Evolutionary conservation across 2,888 invertebrate genomes (phyloP).

Genomic region (Euplexia lucipara): DNA sequence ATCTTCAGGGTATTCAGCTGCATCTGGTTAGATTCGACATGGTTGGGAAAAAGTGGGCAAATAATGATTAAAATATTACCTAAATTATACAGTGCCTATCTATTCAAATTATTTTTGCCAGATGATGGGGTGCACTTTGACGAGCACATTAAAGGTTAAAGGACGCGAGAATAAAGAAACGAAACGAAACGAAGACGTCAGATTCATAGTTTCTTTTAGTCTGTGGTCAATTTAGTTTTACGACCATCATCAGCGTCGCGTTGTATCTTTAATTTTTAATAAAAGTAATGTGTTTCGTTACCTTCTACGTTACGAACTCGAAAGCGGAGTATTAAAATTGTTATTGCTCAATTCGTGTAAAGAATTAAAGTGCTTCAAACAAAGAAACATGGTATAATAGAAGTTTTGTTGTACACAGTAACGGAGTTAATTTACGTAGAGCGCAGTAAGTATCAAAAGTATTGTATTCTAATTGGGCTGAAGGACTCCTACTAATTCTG

Average conservation of each 20-base stretch:
- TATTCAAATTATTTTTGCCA: too few relatives aligned
- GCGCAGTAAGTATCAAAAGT: slow-evolving; percentile 66
- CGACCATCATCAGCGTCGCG: slow-evolving; percentile 30
- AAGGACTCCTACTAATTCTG: slow-evolving; percentile 55
- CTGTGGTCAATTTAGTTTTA: too few relatives aligned
- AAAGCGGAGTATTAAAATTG: slow-evolving; percentile 17
- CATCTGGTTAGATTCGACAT: too few relatives aligned
- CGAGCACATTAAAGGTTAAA: too few relatives aligned
- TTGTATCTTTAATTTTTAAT: slow-evolving; percentile 28
- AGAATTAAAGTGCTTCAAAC: slow-evolving; percentile 38
- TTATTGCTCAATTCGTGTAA: slow-evolving; percentile 52
- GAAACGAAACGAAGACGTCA: slow-evolving; percentile 24
- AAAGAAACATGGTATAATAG: slow-evolving; percentile 24
- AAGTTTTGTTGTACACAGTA: slow-evolving; percentile 37
- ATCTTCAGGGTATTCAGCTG: too few relatives aligned
- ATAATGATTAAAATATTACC: too few relatives aligned
- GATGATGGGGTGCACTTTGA: too few relatives aligned
- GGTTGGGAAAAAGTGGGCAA: too few relatives aligned
- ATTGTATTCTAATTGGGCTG: slow-evolving; percentile 65
- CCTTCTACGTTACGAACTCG: slow-evolving; percentile 10
- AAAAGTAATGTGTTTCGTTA: not conserved
- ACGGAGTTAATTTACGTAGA: slow-evolving; percentile 30
- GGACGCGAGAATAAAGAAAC: slow-evolving; percentile 13
- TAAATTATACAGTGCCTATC: too few relatives aligned
- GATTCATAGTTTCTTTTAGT: slow-evolving; percentile 33